These are phyloP conservation scores for Acanthaster planci DNA, from an alignment of 35 echinoderm and acorn worm genomes.

Conservation along the genomic window DNA sequence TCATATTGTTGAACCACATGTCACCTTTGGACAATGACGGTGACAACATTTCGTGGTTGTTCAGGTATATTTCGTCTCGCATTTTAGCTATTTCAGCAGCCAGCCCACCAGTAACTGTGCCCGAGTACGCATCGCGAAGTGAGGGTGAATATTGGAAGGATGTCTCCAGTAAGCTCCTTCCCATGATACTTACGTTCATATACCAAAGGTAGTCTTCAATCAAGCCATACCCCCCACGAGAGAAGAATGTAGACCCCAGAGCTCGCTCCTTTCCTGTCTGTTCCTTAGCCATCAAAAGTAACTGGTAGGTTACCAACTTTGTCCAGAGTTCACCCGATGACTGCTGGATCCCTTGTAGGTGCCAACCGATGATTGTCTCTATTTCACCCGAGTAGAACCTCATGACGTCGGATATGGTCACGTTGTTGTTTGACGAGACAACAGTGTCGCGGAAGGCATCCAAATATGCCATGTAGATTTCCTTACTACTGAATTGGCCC, in stretches of 20 bases:
- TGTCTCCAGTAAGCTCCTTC: constrained; percentile 31
- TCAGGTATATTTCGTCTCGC: constrained; percentile 29
- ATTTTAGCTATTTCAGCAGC: neutral
- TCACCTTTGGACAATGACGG: constrained; percentile 6
- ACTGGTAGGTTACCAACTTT: constrained; percentile 40
- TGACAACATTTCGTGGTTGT: constrained; percentile 28
- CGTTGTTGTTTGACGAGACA: neutral
- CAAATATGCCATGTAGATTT: constrained; percentile 28
- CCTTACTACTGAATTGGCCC: constrained; percentile 37
- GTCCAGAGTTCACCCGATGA: constrained; percentile 39
- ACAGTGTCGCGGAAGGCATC: constrained; percentile 20
- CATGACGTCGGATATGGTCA: neutral
- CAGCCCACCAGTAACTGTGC: neutral
- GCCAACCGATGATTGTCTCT: constrained; percentile 42
- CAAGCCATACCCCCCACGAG: constrained; percentile 44
- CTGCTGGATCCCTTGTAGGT: neutral
- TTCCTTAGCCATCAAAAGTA: constrained; percentile 66
- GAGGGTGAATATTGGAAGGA: constrained; percentile 27
- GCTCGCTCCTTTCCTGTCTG: constrained; percentile 58
- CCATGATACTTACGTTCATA: constrained; percentile 47
- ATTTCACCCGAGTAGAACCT: constrained; percentile 38
- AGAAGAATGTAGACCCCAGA: constrained; percentile 55
- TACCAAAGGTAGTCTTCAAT: constrained; percentile 49
- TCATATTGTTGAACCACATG: constrained; percentile 58
- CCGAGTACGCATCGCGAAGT: neutral